Percentiles rank a stretch among this genome's conserved stretches.
phyloP scores from a whole-genome alignment of 2,888 invertebrate species.

The Metacarcinus magister region DNA sequence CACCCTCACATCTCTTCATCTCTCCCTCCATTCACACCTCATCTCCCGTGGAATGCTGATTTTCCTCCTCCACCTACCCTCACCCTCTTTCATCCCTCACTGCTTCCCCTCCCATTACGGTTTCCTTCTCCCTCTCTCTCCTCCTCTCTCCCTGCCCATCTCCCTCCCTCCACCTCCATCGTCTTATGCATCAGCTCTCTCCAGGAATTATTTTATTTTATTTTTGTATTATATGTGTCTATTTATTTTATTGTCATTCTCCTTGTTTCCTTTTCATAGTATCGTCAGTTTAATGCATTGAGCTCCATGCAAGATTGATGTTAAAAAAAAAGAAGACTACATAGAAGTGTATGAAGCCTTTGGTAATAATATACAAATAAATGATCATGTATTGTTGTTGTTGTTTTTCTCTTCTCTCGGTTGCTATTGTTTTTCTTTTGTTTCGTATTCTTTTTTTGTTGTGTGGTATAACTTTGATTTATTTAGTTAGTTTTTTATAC shows the following conservation, averaged over 20 bases:
- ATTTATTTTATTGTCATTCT: not conserved
- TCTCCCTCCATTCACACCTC: not conserved
- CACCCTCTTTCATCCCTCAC: conserved; percentile 26
- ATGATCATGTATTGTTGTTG: no score
- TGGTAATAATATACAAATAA: no score
- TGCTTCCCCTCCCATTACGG: conserved; percentile 26
- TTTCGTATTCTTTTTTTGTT: no score
- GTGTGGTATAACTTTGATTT: no score
- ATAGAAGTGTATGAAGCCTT: no score
- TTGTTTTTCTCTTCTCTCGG: no score
- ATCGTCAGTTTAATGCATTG: not conserved
- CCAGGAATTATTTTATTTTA: not conserved
- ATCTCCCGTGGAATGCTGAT: not conserved
- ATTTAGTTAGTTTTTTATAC: no score
- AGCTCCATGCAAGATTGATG: not conserved
- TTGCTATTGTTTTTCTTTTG: no score
- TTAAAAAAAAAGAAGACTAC: not conserved
- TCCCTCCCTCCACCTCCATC: not conserved
- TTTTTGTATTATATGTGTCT: not conserved
- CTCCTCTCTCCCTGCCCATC: not conserved
- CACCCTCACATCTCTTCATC: not conserved
- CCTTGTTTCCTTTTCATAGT: not conserved
- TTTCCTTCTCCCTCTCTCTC: not conserved
- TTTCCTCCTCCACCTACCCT: not conserved
- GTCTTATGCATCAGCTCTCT: not conserved